These are phyloP conservation scores for Erannis defoliaria DNA, from an alignment of 2,888 invertebrate genomes.

Conservation along the genomic window DNA sequence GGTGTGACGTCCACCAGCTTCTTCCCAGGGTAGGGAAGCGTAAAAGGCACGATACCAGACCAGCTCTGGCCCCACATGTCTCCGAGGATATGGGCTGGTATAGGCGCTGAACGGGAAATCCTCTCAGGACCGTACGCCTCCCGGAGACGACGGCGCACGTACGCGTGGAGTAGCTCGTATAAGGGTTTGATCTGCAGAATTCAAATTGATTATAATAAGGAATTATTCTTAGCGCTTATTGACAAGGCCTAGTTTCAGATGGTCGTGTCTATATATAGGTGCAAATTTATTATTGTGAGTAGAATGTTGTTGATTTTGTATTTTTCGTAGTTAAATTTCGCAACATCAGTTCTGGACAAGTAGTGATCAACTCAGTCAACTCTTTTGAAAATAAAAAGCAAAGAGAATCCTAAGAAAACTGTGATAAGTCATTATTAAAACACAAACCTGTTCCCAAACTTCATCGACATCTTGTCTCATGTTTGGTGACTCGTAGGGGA, in stretches of 20 bases:
- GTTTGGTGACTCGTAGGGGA: conserved; percentile 92
- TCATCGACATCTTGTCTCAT: conserved; percentile 93
- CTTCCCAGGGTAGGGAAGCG: conserved; percentile 95
- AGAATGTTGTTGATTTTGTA: too few species aligned
- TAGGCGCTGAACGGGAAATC: conserved; percentile 92
- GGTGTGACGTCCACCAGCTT: conserved; percentile 93
- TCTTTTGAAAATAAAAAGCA: too few species aligned
- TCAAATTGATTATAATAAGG: neutral
- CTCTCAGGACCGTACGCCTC: conserved; percentile 94
- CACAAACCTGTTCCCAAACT: conserved; percentile 90
- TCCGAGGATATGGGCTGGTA: conserved; percentile 94
- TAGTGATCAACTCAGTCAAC: too few species aligned
- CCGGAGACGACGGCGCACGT: conserved; percentile 93
- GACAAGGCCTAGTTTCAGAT: too few species aligned
- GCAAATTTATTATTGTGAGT: too few species aligned
- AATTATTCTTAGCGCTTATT: too few species aligned
- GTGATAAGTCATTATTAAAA: neutral
- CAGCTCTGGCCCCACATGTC: conserved; percentile 97
- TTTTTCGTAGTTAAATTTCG: too few species aligned
- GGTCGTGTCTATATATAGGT: too few species aligned
- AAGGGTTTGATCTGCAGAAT: conserved; percentile 90
- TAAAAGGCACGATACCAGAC: conserved; percentile 92
- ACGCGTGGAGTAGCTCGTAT: conserved; percentile 95
- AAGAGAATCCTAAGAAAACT: too few species aligned
- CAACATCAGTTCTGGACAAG: too few species aligned